Percentiles rank a stretch among this genome's conserved stretches.
Evolutionary conservation across 2,888 invertebrate species (phyloP).

Genomic region (Cetonia aurata): DNA sequence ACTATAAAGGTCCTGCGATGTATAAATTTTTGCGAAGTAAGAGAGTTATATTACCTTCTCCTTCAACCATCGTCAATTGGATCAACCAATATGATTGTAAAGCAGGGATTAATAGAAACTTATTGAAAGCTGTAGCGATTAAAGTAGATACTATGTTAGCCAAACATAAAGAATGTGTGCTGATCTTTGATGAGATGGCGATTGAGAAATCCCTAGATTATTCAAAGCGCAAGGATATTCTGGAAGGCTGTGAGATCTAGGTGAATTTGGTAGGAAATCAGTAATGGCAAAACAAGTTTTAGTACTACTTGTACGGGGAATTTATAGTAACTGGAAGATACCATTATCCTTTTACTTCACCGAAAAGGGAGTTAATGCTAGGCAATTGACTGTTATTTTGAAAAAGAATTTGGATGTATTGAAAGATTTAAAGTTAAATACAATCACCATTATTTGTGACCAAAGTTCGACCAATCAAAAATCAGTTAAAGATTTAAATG

Average conservation of each 20-base stretch:
- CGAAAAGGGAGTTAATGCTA: background rate
- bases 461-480: conserved; percentile 29
- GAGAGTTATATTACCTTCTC: too few relatives aligned
- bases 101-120: too few relatives aligned
- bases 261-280: conserved; percentile 35
- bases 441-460: conserved; percentile 32
- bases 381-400: conserved; percentile 11
- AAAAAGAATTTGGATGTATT: conserved; percentile 2
- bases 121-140: too few relatives aligned
- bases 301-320: conserved; percentile 42
- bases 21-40: too few relatives aligned
- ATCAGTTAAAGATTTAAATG: conserved; percentile 13
- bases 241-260: conserved; percentile 45
- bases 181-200: conserved; percentile 34
- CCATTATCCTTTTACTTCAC: conserved; percentile 43
- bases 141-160: too few relatives aligned
- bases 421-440: conserved; percentile 12
- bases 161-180: too few relatives aligned
- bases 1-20: too few relatives aligned
- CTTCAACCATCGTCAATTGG: too few relatives aligned
- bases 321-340: conserved; percentile 44
- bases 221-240: conserved; percentile 5
- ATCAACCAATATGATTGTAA: too few relatives aligned
- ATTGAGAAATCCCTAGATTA: conserved; percentile 20
- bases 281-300: conserved; percentile 34